Percentiles rank a stretch among this genome's conserved stretches.
Conservation (phyloP, 1,140 invertebrate genomes). For the Drosophila kanapiae region DNA sequence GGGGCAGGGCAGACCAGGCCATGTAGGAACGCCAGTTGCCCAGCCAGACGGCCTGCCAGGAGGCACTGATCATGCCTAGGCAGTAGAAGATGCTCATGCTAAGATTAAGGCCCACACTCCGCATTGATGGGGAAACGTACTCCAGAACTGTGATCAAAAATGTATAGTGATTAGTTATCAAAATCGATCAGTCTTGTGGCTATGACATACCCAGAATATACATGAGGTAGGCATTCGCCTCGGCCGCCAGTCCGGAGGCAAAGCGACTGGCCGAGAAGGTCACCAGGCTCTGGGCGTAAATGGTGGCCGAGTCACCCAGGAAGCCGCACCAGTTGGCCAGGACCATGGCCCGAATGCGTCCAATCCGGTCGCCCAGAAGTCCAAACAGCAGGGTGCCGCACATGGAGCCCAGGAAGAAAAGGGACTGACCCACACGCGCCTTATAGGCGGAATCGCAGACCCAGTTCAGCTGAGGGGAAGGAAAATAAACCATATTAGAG, state of each 20-base stretch:
- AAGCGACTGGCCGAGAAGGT: slow-evolving; percentile 86
- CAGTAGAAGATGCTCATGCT: slow-evolving; percentile 87
- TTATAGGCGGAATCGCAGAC: slow-evolving; percentile 87
- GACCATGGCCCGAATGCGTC: slow-evolving; percentile 86
- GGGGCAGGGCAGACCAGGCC: slow-evolving; percentile 85
- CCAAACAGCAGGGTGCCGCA: slow-evolving; percentile 87
- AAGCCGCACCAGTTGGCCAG: slow-evolving; percentile 86
- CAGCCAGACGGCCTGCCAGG: slow-evolving; percentile 86
- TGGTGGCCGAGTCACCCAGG: slow-evolving; percentile 86
- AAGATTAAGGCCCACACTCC: slow-evolving; percentile 87
- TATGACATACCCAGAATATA: slow-evolving; percentile 86
- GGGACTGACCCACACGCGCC: slow-evolving; percentile 86
- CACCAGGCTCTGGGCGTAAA: slow-evolving; percentile 84
- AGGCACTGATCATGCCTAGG: slow-evolving; percentile 86
- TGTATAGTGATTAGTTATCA: slow-evolving; percentile 52
- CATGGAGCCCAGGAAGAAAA: slow-evolving; percentile 88
- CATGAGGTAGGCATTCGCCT: slow-evolving; percentile 87
- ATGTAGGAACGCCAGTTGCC: slow-evolving; percentile 86
- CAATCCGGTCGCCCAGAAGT: slow-evolving; percentile 86
- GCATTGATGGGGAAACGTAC: slow-evolving; percentile 86
- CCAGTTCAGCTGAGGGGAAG: slow-evolving; percentile 86
- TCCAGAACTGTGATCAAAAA: slow-evolving; percentile 85
- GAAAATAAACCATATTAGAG: not conserved
- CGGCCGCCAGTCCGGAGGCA: slow-evolving; percentile 86
- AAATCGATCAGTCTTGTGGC: not conserved